These are phyloP conservation scores for Sus scrofa DNA, from an alignment of 2,113 vertebrate genomes.

Conservation along the genomic window T2T-Sscrofa CM000830.6:94121501-94122000, in stretches of 20 bases:
- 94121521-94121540: no score
- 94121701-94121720: neutral
- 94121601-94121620: no score
- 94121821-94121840: neutral
- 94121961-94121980: neutral
- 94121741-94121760: constrained; percentile 8
- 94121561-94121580: no score
- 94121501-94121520: neutral
- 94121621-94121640: no score
- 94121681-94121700: neutral
- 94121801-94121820: neutral
- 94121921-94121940: constrained; percentile 42
- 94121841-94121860: constrained; percentile 43
- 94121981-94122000: neutral
- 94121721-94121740: constrained; percentile 44
- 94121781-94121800: constrained; percentile 46
- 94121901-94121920: constrained; percentile 11
- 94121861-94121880: neutral
- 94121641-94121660: no score
- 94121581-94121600: no score
- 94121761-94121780: neutral
- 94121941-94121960: neutral
- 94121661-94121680: no score
- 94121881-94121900: constrained; percentile 21
- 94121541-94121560: no score